Conservation (phyloP, 2,113 vertebrate genomes). For the Nicator chloris region DNA sequence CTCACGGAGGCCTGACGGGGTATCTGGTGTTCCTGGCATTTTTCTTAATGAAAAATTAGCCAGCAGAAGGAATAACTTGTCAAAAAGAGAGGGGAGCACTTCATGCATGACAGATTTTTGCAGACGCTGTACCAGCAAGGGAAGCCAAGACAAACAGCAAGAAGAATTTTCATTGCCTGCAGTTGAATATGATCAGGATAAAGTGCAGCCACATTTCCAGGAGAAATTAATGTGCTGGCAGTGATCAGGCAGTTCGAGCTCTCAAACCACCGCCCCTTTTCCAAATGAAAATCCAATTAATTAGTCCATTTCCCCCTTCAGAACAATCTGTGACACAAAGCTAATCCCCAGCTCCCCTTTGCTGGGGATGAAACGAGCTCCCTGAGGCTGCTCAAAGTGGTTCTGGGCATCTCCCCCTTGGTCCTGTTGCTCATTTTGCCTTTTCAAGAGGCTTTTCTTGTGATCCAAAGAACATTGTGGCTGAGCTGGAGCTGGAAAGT, state of each 20-base stretch:
- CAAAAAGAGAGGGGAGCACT: constrained; percentile 29
- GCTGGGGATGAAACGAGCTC: not conserved
- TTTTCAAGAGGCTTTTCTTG: not conserved
- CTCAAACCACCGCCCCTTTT: not conserved
- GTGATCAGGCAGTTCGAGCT: not conserved
- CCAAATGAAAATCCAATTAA: not conserved
- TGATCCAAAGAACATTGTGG: not conserved
- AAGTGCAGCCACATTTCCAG: constrained; percentile 32
- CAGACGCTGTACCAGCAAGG: constrained; percentile 43
- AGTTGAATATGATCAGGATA: constrained; percentile 24
- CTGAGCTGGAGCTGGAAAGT: not conserved
- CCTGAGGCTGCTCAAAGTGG: not conserved
- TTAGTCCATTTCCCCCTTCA: not conserved
- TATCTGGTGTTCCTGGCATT: constrained; percentile 29
- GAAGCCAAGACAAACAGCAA: constrained; percentile 33
- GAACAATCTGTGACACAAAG: not conserved
- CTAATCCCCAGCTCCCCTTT: not conserved
- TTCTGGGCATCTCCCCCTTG: not conserved
- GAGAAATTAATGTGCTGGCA: constrained; percentile 27
- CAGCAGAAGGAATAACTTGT: constrained; percentile 30
- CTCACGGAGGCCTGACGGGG: not conserved
- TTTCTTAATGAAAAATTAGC: constrained; percentile 63
- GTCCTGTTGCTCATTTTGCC: not conserved
- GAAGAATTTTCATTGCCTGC: constrained; percentile 22
- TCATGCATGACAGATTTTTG: constrained; percentile 9